Evolutionary conservation across 2,797 vertebrate genomes (phyloP).

Genomic region (Sparus aurata): DNA sequence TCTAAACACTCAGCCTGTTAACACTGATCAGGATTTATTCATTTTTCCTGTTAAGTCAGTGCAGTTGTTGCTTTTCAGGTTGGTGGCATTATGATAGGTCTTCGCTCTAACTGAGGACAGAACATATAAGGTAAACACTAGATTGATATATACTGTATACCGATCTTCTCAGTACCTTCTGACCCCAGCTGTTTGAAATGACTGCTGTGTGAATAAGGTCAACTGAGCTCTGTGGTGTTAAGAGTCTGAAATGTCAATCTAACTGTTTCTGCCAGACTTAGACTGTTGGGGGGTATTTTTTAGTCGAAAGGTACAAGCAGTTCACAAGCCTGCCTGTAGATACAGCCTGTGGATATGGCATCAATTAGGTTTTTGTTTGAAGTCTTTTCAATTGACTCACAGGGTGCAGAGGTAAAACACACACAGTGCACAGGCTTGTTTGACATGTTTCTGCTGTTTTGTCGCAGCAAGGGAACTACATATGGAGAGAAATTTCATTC

Average conservation of each 20-base stretch:
- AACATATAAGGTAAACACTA: slow-evolving; percentile 3
- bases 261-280: slow-evolving; percentile 60
- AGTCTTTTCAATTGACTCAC: slow-evolving; percentile 66
- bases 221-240: slow-evolving; percentile 54
- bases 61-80: not conserved
- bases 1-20: not conserved
- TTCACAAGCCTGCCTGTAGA: slow-evolving; percentile 65
- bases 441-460: slow-evolving; percentile 59
- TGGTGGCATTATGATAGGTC: slow-evolving; percentile 11
- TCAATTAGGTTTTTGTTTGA: slow-evolving; percentile 71
- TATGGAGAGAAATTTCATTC: slow-evolving; percentile 26
- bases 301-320: slow-evolving; percentile 57
- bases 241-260: slow-evolving; percentile 67
- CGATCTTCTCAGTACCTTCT: slow-evolving; percentile 29
- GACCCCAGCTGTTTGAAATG: slow-evolving; percentile 52
- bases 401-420: slow-evolving; percentile 52
- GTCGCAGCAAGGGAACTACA: slow-evolving; percentile 48
- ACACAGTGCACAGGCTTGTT: slow-evolving; percentile 42
- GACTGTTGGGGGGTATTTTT: slow-evolving; percentile 55
- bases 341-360: slow-evolving; percentile 66
- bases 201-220: slow-evolving; percentile 63
- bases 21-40: not conserved
- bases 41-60: not conserved
- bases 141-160: slow-evolving; percentile 14
- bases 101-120: not conserved